Conservation (phyloP, 2,113 vertebrate species). For the Leptobrachium ailaonicum region DNA sequence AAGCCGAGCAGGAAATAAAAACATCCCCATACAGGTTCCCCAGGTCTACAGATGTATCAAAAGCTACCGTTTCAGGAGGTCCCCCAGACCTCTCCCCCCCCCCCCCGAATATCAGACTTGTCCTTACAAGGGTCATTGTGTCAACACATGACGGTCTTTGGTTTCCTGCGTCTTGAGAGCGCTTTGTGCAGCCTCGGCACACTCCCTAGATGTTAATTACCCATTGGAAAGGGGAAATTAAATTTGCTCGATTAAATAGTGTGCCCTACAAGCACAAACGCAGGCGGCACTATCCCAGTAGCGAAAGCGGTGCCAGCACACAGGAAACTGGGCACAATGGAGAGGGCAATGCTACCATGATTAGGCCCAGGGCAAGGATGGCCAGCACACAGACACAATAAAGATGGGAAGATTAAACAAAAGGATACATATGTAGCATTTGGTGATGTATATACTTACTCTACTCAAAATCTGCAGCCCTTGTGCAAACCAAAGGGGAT, state of each 20-base stretch:
- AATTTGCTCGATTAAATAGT: conserved; percentile 43
- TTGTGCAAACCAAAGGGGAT: too few species aligned
- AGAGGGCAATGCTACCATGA: not conserved
- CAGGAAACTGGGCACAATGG: conserved; percentile 13
- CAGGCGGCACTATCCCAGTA: not conserved
- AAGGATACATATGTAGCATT: too few species aligned
- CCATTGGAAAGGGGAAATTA: conserved; percentile 29
- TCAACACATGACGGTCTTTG: conserved; percentile 38
- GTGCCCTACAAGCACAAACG: not conserved
- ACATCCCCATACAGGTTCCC: too few species aligned
- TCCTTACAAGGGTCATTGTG: conserved; percentile 20
- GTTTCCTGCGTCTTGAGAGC: conserved; percentile 48
- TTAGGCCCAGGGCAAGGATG: too few species aligned
- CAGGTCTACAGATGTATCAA: too few species aligned
- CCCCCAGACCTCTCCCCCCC: not conserved
- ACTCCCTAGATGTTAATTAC: conserved; percentile 24
- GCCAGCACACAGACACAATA: too few species aligned
- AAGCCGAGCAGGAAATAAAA: too few species aligned
- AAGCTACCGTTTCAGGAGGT: conserved; percentile 17
- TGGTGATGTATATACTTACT: too few species aligned
- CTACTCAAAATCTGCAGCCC: too few species aligned
- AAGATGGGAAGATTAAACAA: too few species aligned
- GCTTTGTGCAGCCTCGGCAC: conserved; percentile 50
- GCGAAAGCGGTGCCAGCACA: conserved; percentile 17
- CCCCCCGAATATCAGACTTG: too few species aligned